Conservation (phyloP, 2,113 vertebrate species). For the Tychaedon coryphoeus region DNA sequence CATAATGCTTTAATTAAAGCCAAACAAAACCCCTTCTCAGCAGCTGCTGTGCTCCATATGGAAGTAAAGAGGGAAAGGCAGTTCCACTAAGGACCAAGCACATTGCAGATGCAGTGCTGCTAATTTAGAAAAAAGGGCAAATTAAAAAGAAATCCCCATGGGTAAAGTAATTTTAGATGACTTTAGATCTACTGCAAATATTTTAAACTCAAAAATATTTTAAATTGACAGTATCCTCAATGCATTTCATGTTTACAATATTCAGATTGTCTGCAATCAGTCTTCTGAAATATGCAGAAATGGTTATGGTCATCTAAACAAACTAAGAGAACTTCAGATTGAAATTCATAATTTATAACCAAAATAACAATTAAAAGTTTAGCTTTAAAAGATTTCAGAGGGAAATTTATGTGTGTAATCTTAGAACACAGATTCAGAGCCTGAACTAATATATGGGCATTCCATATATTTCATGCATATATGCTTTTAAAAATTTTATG, state of each 20-base stretch:
- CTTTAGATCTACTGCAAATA: neutral
- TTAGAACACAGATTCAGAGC: neutral
- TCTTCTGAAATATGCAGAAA: neutral
- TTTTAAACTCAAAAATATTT: neutral
- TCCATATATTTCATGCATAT: fast-evolving
- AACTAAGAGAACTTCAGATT: neutral
- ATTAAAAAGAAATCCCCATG: neutral
- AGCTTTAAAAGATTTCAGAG: neutral
- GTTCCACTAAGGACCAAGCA: neutral
- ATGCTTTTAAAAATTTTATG: fast-evolving
- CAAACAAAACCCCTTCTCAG: neutral
- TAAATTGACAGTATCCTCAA: neutral
- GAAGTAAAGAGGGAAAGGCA: neutral
- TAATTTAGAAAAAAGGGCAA: neutral
- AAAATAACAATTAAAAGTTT: neutral
- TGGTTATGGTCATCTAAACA: neutral
- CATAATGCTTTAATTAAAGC: neutral
- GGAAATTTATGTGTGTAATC: neutral
- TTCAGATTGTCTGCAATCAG: neutral
- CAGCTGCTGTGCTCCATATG: neutral
- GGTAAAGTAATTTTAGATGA: neutral
- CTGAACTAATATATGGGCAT: neutral
- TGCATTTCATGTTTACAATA: neutral
- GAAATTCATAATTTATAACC: neutral
- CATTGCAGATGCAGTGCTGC: neutral